Conservation (phyloP, 64 coral and sea anemone genomes). For the Acropora yongei region DNA sequence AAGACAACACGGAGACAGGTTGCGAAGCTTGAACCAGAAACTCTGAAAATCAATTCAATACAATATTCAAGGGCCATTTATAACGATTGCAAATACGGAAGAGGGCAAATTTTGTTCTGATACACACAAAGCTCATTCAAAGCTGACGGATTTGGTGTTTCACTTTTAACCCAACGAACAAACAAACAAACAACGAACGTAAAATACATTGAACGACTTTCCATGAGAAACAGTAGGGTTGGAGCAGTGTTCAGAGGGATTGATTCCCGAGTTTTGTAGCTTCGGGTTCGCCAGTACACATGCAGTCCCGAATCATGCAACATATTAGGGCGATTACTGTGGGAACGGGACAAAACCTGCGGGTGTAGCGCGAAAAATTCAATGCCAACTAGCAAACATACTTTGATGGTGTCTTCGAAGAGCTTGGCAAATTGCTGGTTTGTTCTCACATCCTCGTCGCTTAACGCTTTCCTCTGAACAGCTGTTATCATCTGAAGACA, state of each 20-base stretch:
- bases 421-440: constrained; percentile 92
- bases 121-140: no score
- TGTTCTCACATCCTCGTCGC: constrained; percentile 87
- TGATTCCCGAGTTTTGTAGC: no score
- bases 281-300: no score
- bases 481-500: constrained; percentile 86
- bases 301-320: no score
- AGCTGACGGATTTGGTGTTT: no score
- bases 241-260: no score
- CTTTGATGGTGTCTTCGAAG: constrained; percentile 92
- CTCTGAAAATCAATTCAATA: constrained; percentile 55
- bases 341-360: no score
- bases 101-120: no score
- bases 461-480: constrained; percentile 77
- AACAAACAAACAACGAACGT: background rate
- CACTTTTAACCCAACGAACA: background rate
- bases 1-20: constrained; percentile 84
- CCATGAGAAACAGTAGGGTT: no score
- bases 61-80: no score
- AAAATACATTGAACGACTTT: no score
- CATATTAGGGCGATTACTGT: no score
- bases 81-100: background rate
- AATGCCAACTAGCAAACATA: constrained; percentile 8
- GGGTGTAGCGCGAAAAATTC: background rate
- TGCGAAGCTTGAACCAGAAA: constrained; percentile 98